These are phyloP conservation scores for Neomonachus schauinslandi DNA, from an alignment of 2,113 vertebrate species.

Conservation along the genomic window DNA sequence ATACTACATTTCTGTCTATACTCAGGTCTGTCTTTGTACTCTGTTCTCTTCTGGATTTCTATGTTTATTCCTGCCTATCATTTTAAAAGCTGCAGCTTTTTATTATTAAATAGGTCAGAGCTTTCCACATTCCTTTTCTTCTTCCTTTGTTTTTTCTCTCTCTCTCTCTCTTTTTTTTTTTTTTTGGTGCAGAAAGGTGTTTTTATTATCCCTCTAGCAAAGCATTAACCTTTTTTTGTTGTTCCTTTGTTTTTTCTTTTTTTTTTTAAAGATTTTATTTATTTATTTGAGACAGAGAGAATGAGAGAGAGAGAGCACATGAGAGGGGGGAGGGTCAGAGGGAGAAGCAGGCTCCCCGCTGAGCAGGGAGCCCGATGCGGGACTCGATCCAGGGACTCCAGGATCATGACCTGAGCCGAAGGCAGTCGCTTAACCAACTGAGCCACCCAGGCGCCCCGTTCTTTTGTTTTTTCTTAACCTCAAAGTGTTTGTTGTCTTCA, in stretches of 20 bases:
- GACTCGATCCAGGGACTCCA: no score
- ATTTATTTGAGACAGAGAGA: no score
- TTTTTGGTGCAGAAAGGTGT: not conserved
- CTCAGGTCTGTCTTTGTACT: not conserved
- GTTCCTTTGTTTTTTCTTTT: not conserved
- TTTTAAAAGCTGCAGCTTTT: slow-evolving; percentile 17
- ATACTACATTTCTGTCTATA: not conserved
- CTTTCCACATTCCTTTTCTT: not conserved
- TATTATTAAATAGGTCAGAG: not conserved
- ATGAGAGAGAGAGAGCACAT: no score
- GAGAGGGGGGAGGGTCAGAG: no score
- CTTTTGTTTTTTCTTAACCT: not conserved
- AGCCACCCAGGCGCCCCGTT: no score
- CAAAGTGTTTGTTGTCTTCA: not conserved
- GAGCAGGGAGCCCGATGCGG: no score
- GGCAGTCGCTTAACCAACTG: no score
- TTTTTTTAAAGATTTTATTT: no score
- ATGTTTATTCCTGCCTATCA: not conserved
- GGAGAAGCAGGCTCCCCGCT: no score
- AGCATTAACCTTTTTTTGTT: not conserved
- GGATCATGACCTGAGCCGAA: no score
- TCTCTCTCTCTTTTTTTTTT: no score
- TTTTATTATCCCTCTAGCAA: not conserved
- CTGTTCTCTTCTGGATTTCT: not conserved
- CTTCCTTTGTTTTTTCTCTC: not conserved